Evolutionary conservation across 1,140 invertebrate genomes (phyloP).

Genomic region (Mya arenaria): DNA sequence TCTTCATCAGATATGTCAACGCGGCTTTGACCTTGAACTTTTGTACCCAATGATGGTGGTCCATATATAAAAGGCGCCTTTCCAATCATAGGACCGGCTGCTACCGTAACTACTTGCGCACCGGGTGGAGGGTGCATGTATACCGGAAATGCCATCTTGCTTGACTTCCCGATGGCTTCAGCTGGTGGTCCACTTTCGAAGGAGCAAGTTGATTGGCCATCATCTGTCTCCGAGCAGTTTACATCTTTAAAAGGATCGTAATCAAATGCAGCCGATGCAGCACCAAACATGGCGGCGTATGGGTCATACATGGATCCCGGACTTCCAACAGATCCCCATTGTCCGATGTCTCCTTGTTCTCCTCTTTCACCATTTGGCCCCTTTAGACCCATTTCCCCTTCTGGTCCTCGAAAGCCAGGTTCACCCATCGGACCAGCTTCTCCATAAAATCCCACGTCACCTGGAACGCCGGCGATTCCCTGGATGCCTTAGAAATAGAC

Average conservation of each 20-base stretch:
- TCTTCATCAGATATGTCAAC: too few species aligned
- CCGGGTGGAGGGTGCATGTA: slow-evolving; percentile 27
- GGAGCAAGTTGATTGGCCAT: neutral
- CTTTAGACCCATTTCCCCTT: neutral
- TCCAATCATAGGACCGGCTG: too few species aligned
- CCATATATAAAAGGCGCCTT: too few species aligned
- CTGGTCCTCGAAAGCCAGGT: neutral
- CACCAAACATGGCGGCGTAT: slow-evolving; percentile 1
- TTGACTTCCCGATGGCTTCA: neutral
- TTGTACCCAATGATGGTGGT: too few species aligned
- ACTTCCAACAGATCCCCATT: slow-evolving; percentile 14
- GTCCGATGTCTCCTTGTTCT: neutral
- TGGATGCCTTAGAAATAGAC: too few species aligned
- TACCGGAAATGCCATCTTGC: slow-evolving; percentile 12
- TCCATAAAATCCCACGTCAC: slow-evolving; percentile 20
- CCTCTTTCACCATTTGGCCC: slow-evolving; percentile 33
- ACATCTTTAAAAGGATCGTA: neutral
- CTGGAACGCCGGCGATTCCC: slow-evolving; percentile 18
- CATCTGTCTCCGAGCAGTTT: slow-evolving; percentile 28
- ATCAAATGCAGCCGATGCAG: neutral
- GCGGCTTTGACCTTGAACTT: too few species aligned
- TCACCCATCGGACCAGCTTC: slow-evolving; percentile 27
- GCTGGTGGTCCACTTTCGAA: neutral
- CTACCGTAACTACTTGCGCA: slow-evolving; percentile 19
- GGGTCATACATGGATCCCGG: slow-evolving; percentile 37